Conservation (phyloP, 2,113 vertebrate genomes). For the Megaleporinus macrocephalus region DNA sequence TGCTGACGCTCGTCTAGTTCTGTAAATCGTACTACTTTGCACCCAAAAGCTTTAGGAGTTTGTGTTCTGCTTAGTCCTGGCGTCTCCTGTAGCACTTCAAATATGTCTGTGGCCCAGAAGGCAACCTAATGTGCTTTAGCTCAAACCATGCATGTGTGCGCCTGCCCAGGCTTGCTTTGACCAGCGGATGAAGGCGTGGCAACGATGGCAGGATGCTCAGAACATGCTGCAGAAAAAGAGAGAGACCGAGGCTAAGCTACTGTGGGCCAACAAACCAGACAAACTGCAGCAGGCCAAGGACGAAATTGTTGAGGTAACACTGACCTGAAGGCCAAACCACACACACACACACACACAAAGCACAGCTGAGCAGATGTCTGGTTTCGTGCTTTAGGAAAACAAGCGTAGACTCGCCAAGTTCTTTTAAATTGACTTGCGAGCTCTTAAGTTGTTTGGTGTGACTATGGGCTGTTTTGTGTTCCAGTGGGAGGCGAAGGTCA, state of each 20-base stretch:
- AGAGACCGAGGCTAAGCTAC: conserved; percentile 90
- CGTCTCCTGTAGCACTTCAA: not conserved
- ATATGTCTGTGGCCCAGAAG: not conserved
- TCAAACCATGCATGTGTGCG: not conserved
- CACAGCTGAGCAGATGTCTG: not conserved
- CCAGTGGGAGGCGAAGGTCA: conserved; percentile 96
- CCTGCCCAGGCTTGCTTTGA: conserved; percentile 89
- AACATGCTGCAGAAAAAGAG: conserved; percentile 92
- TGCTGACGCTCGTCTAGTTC: too few relatives aligned
- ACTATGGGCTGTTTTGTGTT: not conserved
- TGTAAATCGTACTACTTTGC: too few relatives aligned
- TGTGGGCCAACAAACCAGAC: conserved; percentile 97
- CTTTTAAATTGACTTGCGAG: too few relatives aligned
- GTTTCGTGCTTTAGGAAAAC: not conserved
- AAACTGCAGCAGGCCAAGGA: conserved; percentile 97
- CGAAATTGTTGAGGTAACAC: conserved; percentile 88
- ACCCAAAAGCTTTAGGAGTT: too few relatives aligned
- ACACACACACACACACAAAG: not conserved
- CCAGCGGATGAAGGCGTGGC: conserved; percentile 96
- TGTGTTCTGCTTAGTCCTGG: not conserved
- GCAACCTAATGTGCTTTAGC: not conserved
- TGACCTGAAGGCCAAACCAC: not conserved
- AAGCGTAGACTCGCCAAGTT: not conserved
- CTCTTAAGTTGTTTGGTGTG: not conserved
- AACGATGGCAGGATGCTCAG: conserved; percentile 97